These are phyloP conservation scores for Pseudomyrmex concolor DNA, from an alignment of 1,140 invertebrate genomes.

Conservation along the genomic window DNA sequence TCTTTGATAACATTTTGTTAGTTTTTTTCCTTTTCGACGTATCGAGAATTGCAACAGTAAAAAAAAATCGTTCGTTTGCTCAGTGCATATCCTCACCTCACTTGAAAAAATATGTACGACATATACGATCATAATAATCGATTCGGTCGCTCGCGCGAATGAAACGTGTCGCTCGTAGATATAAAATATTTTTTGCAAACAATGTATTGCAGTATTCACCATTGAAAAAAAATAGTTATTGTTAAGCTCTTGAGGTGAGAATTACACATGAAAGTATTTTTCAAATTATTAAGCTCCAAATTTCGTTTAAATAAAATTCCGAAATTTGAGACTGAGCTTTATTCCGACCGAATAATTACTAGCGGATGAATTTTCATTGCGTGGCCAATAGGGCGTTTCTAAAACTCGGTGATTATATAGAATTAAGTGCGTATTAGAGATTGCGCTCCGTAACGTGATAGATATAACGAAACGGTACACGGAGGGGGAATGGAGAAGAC, in stretches of 20 bases:
- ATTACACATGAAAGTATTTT: neutral
- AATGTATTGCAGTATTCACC: no score
- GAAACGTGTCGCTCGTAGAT: neutral
- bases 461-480: conserved; percentile 38
- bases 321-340: neutral
- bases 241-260: neutral
- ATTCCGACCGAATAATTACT: conserved; percentile 38
- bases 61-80: no score
- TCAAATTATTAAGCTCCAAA: neutral
- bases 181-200: conserved; percentile 7
- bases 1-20: no score
- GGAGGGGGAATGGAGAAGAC: conserved; percentile 61
- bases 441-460: conserved; percentile 54
- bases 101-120: no score
- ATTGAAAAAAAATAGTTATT: neutral
- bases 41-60: no score
- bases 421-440: conserved; percentile 68
- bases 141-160: neutral
- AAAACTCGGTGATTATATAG: conserved; percentile 59
- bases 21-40: no score
- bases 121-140: no score
- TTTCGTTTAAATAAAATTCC: conserved; percentile 1
- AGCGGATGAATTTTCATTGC: conserved; percentile 34
- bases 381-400: conserved; percentile 17
- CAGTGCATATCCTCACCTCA: no score